Evolutionary conservation across 1,140 invertebrate species (phyloP), one percentile per base, ranked within the genome.

Genomic region (Bombus balteatus): DNA sequence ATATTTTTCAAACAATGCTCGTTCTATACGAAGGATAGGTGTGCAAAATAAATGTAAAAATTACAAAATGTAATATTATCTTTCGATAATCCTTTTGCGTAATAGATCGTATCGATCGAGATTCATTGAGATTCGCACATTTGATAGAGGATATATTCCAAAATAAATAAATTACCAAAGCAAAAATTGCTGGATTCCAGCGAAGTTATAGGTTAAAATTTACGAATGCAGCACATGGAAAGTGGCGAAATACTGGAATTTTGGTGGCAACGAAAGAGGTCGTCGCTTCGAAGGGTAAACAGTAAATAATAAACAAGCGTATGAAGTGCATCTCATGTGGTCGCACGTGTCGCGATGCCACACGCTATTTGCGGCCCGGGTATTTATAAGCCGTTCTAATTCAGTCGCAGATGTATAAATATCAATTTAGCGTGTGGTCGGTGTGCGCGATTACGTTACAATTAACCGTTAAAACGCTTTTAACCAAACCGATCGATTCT

Each of bases 341-440:
- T 65, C 39, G 72, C 73, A 83, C 73, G 81, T 83, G 81, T 66
- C 81, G 41, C 28, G 81, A 83, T 76, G 72, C 32, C n/a, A 83
- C n/a, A 68, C 73, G 81, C 81, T 83, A 70, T 84, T 80, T 87
- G 82, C 77, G 86, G 75, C 76, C 25, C 65, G 65, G n/a, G 57
- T 82, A 86, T 89, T 89, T 83, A 79, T 81, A 81, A 41, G 53
- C 62, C 39, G 62, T 72, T 88, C 41, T 73, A 77, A 70, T 88
- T 66, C 53, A 34, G 72, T 41, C 65, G 65, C 66, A 84, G 59
- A 88, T 70, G 75, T 81, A 86, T 89, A 85, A 89, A 89, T 89
- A 86, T 89, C 88, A 89, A 89, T 89, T 89, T 88, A 82, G 15
- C 53, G 65, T 65, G 68, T 59, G 68, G 70, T 65, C 62, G 65